phyloP scores from a whole-genome alignment of 2,888 invertebrate genomes.

The Drosophila quinaria region DNA sequence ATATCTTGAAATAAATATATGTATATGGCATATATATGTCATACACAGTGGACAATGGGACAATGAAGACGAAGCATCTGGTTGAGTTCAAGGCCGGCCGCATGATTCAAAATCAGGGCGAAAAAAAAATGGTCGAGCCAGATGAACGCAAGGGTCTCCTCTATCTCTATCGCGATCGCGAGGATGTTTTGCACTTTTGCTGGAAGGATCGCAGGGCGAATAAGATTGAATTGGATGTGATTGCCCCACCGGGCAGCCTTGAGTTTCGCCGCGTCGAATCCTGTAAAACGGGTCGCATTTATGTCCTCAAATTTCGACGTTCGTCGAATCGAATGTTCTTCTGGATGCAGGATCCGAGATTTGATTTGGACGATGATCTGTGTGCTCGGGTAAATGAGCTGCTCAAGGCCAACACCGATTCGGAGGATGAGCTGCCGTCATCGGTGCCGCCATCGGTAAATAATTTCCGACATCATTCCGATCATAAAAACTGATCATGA shows the following conservation, averaged over 20 bases:
- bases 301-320: slow-evolving; percentile 96
- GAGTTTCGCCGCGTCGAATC: slow-evolving; percentile 97
- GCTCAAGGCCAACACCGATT: slow-evolving; percentile 89
- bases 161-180: slow-evolving; percentile 97
- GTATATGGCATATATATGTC: neutral
- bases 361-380: slow-evolving; percentile 96
- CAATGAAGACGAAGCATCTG: too few relatives aligned
- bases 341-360: slow-evolving; percentile 99
- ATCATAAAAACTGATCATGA: neutral
- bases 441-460: neutral
- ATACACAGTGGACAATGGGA: too few relatives aligned
- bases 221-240: slow-evolving; percentile 95
- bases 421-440: slow-evolving; percentile 78
- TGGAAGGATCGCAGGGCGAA: slow-evolving; percentile 98
- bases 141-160: slow-evolving; percentile 97
- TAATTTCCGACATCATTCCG: neutral
- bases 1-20: neutral
- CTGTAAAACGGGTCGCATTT: slow-evolving; percentile 98
- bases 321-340: slow-evolving; percentile 97
- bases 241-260: slow-evolving; percentile 98
- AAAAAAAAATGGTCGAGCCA: slow-evolving; percentile 95
- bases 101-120: slow-evolving; percentile 90
- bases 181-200: slow-evolving; percentile 98
- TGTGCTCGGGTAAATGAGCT: slow-evolving; percentile 97
- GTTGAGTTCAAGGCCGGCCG: slow-evolving; percentile 97